Conservation (phyloP, 2,888 invertebrate genomes). For the Smittia sp. region DNA sequence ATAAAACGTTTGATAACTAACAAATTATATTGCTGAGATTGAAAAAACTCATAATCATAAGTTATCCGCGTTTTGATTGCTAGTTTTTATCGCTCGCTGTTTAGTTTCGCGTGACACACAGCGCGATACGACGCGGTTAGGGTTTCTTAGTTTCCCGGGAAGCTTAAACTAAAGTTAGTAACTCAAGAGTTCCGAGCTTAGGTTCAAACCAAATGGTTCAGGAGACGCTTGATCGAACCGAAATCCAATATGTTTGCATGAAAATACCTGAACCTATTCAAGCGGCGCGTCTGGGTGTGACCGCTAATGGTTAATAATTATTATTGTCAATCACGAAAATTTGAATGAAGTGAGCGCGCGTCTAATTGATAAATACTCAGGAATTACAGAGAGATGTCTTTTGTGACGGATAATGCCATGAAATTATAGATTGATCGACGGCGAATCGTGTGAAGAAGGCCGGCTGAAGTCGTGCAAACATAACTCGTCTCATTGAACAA, state of each 20-base stretch:
- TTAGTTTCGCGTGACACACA: not conserved
- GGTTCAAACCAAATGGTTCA: not conserved
- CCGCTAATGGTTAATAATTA: slow-evolving; percentile 24
- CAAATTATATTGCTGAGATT: not conserved
- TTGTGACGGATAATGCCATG: slow-evolving; percentile 8
- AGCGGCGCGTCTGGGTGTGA: not conserved
- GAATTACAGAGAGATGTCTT: not conserved
- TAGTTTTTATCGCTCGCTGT: not conserved
- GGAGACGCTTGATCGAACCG: not conserved
- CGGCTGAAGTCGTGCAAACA: not conserved
- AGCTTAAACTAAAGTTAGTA: too few relatives aligned
- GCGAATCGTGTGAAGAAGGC: slow-evolving; percentile 13
- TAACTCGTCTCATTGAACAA: too few relatives aligned
- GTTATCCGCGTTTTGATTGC: slow-evolving; percentile 2
- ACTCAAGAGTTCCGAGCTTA: too few relatives aligned
- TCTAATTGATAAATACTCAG: slow-evolving; percentile 24
- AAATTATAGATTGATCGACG: slow-evolving; percentile 10
- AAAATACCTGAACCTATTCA: not conserved
- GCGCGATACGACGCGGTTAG: too few relatives aligned
- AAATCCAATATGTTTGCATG: not conserved
- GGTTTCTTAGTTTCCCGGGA: too few relatives aligned
- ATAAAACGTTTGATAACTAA: not conserved
- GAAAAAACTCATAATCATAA: slow-evolving; percentile 16
- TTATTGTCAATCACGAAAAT: slow-evolving; percentile 21
- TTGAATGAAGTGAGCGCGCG: slow-evolving; percentile 2